phyloP scores from a whole-genome alignment of 2,797 vertebrate species.

The Setipinna tenuifilis region DNA sequence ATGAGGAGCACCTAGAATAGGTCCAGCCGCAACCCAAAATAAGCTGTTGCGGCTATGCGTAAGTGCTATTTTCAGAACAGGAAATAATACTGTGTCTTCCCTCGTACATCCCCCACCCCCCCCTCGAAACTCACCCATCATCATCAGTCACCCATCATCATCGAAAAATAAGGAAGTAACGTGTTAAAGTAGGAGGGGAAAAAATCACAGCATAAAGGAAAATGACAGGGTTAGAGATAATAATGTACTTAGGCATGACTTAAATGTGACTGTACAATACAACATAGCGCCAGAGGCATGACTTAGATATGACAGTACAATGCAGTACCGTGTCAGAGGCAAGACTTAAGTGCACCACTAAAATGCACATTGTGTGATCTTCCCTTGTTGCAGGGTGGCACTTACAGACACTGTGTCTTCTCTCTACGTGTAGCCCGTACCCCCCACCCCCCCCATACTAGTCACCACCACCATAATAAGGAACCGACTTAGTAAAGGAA shows the following conservation, averaged over 20 bases:
- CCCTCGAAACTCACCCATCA: neutral
- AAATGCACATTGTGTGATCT: too few relatives aligned
- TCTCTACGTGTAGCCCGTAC: neutral
- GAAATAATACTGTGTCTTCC: constrained; percentile 46
- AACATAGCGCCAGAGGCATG: neutral
- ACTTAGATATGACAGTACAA: neutral
- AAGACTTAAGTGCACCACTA: too few relatives aligned
- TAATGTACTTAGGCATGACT: neutral
- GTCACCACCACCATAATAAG: too few relatives aligned
- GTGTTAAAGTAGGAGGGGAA: neutral
- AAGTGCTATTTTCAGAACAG: constrained; percentile 59
- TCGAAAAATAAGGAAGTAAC: neutral
- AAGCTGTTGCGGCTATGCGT: constrained; percentile 34
- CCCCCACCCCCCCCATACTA: neutral
- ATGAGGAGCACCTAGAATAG: constrained; percentile 53
- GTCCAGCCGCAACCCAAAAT: constrained; percentile 42
- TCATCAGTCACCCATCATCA: neutral
- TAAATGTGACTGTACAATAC: neutral
- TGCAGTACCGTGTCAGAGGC: neutral
- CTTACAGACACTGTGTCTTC: neutral
- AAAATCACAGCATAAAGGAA: neutral
- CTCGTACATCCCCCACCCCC: neutral
- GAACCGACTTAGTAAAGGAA: too few relatives aligned
- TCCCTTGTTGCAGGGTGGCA: too few relatives aligned
- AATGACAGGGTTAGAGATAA: neutral